Base-by-base conservation (phyloP, 2,888 invertebrate genomes). In the Smittia aterrima region DNA sequence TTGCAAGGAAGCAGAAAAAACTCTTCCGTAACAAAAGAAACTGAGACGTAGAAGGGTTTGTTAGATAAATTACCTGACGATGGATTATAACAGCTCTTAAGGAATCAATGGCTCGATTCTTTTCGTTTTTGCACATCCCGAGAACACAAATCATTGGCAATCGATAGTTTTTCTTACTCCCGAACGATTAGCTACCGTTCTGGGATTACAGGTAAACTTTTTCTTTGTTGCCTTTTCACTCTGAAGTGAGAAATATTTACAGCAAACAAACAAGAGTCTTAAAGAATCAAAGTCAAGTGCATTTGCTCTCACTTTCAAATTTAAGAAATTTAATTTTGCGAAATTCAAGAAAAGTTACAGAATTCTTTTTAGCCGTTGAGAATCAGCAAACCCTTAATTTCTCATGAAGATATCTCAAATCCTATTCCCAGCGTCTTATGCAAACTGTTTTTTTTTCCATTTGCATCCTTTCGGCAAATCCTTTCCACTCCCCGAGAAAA, bases 61-160 rank as follows among this genome's bases (percentile, higher is more conserved):
- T n/a, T 11, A 47, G 47, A 47, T 47, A 47, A 47, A 47, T 47
- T 47, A 47, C 47, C 47, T 47, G 47, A 16, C 47, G 11, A 11
- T 47, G 47, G 47, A n/a, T 47, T 47, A 47, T n/a, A 47, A n/a
- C 47, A 47, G 47, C 47, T 47, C 47, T 47, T 47, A 47, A 47
- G 16, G 47, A 47, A 47, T 47, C 47, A 47, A 47, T 47, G 11
- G 11, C 47, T 47, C 32, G 32, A 32, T 47, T 47, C 47, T 47
- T n/a, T 47, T 32, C 32, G 32, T 32, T 32, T 47, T 47, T 47
- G 16, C 47, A 47, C 47, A 47, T n/a, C 47, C 11, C 32, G 32
- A 32, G 32, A 32, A 32, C 32, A 32, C 32, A 47, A 47, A 47
- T 47, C 47, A 47, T 16, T n/a, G 16, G 47, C n/a, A 47, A 47